Evolutionary conservation across 1,140 invertebrate species (phyloP).

Genomic region (Achroia grisella): DNA sequence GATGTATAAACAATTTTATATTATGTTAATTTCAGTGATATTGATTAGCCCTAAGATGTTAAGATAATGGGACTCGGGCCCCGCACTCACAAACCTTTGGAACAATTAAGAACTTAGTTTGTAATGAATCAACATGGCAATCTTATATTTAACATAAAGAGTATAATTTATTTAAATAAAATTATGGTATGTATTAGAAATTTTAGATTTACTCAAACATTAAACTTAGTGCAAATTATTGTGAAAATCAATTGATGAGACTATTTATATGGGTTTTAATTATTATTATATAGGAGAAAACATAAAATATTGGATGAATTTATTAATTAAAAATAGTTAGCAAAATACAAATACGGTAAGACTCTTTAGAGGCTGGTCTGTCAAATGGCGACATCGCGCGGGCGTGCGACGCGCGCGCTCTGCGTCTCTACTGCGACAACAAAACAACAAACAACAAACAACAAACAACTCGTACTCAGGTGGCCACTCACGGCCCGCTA

Average conservation of each 20-base stretch:
- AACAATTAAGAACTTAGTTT: constrained; percentile 72
- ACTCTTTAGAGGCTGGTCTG: constrained; percentile 65
- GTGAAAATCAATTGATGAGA: constrained; percentile 65
- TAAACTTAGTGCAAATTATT: constrained; percentile 73
- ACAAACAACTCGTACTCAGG: too few relatives aligned
- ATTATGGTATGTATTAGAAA: constrained; percentile 71
- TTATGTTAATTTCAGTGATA: constrained; percentile 71
- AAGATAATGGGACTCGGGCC: constrained; percentile 39
- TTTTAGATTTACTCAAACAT: constrained; percentile 71
- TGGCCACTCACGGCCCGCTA: constrained; percentile 9
- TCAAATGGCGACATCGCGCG: constrained; percentile 36
- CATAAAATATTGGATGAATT: constrained; percentile 73
- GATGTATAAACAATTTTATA: constrained; percentile 70
- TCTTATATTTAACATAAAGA: constrained; percentile 71
- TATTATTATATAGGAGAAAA: constrained; percentile 69
- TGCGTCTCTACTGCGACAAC: constrained; percentile 1
- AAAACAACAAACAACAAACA: too few relatives aligned
- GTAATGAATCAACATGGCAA: constrained; percentile 68
- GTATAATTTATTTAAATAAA: constrained; percentile 72
- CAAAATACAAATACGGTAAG: constrained; percentile 73
- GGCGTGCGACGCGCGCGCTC: constrained; percentile 7
- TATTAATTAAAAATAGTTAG: constrained; percentile 74
- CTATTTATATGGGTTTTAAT: constrained; percentile 73
- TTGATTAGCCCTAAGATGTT: constrained; percentile 66
- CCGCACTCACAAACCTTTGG: constrained; percentile 56